These are phyloP conservation scores for Psilopsiagon aymara DNA, from an alignment of 2,113 vertebrate genomes.

Conservation along the genomic window DNA sequence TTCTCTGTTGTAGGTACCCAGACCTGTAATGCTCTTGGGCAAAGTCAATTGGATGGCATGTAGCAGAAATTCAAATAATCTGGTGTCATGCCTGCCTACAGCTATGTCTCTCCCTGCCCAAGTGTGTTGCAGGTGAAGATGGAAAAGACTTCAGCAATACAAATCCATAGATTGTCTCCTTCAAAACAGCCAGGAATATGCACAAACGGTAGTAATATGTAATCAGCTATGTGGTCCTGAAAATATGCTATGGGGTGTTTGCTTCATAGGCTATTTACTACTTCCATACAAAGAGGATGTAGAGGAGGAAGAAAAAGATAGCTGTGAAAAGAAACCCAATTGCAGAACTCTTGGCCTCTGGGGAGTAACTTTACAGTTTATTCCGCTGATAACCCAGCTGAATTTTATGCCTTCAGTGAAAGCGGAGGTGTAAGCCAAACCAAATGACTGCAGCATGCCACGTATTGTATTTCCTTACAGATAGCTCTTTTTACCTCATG, in stretches of 20 bases:
- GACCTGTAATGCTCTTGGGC: not conserved
- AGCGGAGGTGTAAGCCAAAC: not conserved
- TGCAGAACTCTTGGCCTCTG: not conserved
- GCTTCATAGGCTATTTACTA: not conserved
- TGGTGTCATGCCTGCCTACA: not conserved
- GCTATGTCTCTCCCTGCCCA: not conserved
- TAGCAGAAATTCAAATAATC: not conserved
- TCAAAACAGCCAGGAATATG: not conserved
- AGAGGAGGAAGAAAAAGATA: not conserved
- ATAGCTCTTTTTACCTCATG: not conserved
- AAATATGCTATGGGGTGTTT: not conserved
- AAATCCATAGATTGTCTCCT: not conserved
- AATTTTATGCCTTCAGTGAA: not conserved
- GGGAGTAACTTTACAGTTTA: not conserved
- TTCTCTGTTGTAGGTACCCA: not conserved
- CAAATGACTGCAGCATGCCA: too few species aligned
- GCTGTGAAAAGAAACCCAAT: not conserved
- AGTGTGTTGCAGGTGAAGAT: not conserved
- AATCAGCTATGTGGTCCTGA: not conserved
- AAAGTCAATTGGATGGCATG: not conserved
- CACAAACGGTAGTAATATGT: not conserved
- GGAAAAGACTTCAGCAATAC: not conserved
- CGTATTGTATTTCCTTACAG: not conserved
- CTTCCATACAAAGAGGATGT: not conserved
- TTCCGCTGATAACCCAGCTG: not conserved